phyloP scores from a whole-genome alignment of 1,140 invertebrate genomes.

The Archivesica marissinica region DNA sequence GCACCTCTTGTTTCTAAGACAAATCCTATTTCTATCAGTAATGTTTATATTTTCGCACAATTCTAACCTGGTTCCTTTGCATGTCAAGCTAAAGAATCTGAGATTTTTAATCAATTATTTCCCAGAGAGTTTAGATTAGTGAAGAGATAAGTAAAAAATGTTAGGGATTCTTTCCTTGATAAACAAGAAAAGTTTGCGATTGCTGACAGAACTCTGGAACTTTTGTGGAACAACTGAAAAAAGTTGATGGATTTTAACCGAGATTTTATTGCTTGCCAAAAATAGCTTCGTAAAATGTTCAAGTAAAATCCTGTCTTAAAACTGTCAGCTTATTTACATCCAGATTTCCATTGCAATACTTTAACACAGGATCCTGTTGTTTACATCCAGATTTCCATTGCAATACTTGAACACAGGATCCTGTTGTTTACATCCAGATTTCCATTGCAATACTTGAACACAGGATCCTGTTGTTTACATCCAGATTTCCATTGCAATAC shows the following conservation, averaged over 20 bases:
- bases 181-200: slow-evolving; percentile 24
- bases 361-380: too few relatives aligned
- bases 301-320: slow-evolving; percentile 10
- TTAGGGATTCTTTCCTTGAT: slow-evolving; percentile 26
- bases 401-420: too few relatives aligned
- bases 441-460: too few relatives aligned
- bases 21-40: slow-evolving; percentile 6
- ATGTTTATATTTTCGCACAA: slow-evolving; percentile 37
- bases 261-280: slow-evolving; percentile 9
- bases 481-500: too few relatives aligned
- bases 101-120: slow-evolving; percentile 54
- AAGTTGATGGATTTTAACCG: slow-evolving; percentile 28
- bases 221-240: slow-evolving; percentile 4
- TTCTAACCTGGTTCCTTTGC: slow-evolving; percentile 29
- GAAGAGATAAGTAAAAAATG: slow-evolving; percentile 41
- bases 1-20: background rate
- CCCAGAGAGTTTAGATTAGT: slow-evolving; percentile 46
- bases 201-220: slow-evolving; percentile 34
- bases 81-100: slow-evolving; percentile 35
- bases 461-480: too few relatives aligned
- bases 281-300: background rate
- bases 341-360: too few relatives aligned
- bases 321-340: background rate
- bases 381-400: too few relatives aligned
- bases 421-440: too few relatives aligned